Percentiles rank a stretch among this genome's conserved stretches.
Evolutionary conservation across 37 sponge, comb jelly and placozoan genomes (phyloP).

Genomic region (Spongilla lacustris): DNA sequence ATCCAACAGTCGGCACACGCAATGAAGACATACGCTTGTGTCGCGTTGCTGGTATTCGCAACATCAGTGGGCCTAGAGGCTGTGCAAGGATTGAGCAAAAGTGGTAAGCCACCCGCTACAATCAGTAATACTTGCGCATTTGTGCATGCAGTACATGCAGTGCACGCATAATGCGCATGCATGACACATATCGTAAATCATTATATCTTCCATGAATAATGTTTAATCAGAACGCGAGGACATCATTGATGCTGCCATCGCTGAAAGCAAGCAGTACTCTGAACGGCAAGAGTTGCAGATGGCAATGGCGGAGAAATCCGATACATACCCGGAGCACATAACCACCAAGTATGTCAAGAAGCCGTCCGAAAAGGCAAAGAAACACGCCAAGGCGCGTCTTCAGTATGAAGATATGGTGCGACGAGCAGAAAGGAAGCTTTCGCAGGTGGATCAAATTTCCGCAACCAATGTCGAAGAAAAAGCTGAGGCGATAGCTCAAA

Average conservation of each 20-base stretch:
- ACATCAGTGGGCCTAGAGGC: not conserved
- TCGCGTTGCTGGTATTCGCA: not conserved
- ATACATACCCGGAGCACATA: not conserved
- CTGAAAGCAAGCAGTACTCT: not conserved
- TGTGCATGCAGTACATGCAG: not conserved
- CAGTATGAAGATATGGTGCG: conserved; percentile 49
- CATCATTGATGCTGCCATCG: not conserved
- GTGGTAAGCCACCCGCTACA: too few relatives aligned
- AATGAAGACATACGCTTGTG: not conserved
- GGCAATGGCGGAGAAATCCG: not conserved
- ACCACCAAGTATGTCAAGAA: conserved; percentile 36
- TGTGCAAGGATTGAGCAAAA: not conserved
- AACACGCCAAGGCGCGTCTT: conserved; percentile 31
- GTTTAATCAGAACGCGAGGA: not conserved
- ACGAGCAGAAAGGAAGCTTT: conserved; percentile 48
- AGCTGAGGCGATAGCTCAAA: conserved; percentile 49
- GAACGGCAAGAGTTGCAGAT: not conserved
- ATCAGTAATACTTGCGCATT: not conserved
- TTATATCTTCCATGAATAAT: not conserved
- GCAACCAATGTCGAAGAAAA: conserved; percentile 4
- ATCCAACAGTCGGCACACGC: not conserved
- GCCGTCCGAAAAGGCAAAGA: conserved; percentile 37
- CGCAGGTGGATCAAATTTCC: conserved; percentile 8
- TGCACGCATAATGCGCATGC: not conserved
- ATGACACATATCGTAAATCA: not conserved